Percentiles rank a stretch among this genome's conserved stretches.
Conservation (phyloP, 2,113 vertebrate species). For the Pangasianodon hypophthalmus region DNA sequence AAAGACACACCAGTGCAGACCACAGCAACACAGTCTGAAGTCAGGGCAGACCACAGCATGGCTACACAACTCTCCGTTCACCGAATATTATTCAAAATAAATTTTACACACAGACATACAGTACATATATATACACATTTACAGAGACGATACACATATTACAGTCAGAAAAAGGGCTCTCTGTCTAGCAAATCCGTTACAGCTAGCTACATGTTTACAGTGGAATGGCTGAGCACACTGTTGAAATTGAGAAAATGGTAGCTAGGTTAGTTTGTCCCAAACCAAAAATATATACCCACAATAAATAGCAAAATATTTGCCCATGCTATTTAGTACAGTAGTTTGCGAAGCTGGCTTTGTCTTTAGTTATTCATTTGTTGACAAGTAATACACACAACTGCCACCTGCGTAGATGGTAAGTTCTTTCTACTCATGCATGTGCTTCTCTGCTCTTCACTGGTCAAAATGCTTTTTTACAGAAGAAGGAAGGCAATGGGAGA, state of each 20-base stretch:
- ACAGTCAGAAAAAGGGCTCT: not conserved
- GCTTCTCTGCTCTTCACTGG: not conserved
- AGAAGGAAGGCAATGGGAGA: not conserved
- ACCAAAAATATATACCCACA: not conserved
- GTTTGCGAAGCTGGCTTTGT: not conserved
- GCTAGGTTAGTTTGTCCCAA: not conserved
- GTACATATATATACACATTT: not conserved
- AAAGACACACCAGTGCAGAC: conserved; percentile 32
- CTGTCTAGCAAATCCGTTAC: not conserved
- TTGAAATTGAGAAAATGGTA: not conserved
- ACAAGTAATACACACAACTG: not conserved
- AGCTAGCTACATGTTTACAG: not conserved
- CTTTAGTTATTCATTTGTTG: not conserved
- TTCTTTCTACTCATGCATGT: not conserved
- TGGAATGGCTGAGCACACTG: not conserved
- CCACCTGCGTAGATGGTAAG: not conserved
- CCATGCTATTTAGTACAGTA: not conserved
- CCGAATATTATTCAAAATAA: not conserved
- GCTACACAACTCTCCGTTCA: not conserved
- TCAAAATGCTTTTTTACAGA: not conserved
- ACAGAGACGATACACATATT: not conserved
- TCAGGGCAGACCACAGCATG: conserved; percentile 1
- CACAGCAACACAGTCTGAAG: conserved; percentile 5
- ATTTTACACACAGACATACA: not conserved
- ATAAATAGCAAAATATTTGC: not conserved